These are phyloP conservation scores for Tangara arthus DNA, from an alignment of 2,797 vertebrate species.

Conservation along the genomic window DNA sequence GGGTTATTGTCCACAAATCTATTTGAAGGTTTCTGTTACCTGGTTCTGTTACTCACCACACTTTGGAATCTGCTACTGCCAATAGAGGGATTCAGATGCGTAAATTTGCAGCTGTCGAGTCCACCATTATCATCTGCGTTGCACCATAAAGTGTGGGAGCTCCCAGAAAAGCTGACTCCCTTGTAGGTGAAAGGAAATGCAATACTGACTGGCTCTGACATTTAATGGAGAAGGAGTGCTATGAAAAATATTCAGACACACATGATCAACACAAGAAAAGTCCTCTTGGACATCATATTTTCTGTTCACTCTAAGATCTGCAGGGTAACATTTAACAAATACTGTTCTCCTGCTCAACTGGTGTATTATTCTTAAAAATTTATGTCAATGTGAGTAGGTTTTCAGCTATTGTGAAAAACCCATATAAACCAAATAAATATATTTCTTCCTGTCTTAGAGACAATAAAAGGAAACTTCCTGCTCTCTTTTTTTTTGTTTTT, in stretches of 20 bases:
- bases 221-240: neutral
- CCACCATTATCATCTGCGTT: neutral
- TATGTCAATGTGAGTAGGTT: neutral
- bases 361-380: neutral
- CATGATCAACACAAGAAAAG: neutral
- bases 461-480: neutral
- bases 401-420: neutral
- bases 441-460: neutral
- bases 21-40: neutral
- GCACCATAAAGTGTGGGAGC: accelerated
- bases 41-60: neutral
- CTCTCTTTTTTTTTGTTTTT: neutral
- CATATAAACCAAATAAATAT: neutral
- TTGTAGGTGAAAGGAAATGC: neutral
- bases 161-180: neutral
- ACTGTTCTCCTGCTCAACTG: neutral
- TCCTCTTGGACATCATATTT: neutral
- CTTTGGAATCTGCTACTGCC: neutral
- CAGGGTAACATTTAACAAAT: neutral
- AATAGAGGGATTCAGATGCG: neutral
- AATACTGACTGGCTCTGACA: neutral
- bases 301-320: neutral
- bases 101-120: neutral
- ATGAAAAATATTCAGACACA: neutral
- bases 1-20: neutral